Percentiles rank a stretch among this genome's conserved stretches.
phyloP scores from a whole-genome alignment of 2,797 vertebrate species.

The Tachyglossus aculeatus region DNA sequence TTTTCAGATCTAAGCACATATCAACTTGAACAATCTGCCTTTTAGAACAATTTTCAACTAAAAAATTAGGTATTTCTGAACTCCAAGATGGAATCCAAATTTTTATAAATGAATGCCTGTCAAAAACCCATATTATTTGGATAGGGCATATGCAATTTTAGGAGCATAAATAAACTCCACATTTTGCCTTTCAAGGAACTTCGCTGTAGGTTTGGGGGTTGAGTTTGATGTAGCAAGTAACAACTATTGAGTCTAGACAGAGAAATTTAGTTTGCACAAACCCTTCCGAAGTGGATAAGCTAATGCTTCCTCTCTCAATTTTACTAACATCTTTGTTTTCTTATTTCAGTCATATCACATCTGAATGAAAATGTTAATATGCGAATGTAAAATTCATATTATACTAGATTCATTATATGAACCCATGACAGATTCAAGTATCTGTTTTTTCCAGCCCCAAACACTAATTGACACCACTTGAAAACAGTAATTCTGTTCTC shows the following conservation, averaged over 20 bases:
- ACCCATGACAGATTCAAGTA: conserved; percentile 4
- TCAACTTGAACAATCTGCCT: no score
- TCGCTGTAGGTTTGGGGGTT: neutral
- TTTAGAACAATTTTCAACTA: no score
- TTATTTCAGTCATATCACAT: conserved; percentile 12
- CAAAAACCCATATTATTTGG: neutral
- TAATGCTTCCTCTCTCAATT: conserved; percentile 10
- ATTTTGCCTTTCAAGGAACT: neutral
- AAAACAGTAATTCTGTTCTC: neutral
- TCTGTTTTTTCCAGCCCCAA: conserved; percentile 2
- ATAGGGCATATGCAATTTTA: neutral
- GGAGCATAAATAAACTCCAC: neutral
- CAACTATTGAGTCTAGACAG: neutral
- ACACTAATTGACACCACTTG: conserved; percentile 28
- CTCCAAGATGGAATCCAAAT: neutral
- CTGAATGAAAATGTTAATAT: conserved; percentile 7
- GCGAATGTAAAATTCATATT: conserved; percentile 34
- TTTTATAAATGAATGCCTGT: neutral
- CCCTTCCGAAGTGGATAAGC: neutral
- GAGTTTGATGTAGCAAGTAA: no score
- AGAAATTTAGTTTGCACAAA: neutral
- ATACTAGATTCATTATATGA: conserved; percentile 43
- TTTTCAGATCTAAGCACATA: no score
- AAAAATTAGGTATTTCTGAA: no score
- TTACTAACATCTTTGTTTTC: conserved; percentile 19